Conservation (phyloP, 2,113 vertebrate species). For the Xerus inauris region DNA sequence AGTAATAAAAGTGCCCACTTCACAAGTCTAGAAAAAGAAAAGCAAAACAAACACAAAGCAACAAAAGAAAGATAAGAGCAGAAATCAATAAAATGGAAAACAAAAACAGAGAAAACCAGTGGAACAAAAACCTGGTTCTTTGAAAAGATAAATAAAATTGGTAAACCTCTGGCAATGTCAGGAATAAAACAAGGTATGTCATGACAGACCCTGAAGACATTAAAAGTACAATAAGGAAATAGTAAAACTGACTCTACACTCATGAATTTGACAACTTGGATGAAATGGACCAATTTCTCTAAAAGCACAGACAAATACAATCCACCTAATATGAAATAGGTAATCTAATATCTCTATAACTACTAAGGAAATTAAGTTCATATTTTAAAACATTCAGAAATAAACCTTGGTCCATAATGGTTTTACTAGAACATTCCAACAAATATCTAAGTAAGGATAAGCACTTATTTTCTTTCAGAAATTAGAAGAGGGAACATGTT, state of each 20-base stretch:
- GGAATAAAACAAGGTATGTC: background rate
- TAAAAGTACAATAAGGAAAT: background rate
- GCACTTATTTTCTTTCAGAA: background rate
- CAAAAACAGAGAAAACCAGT: background rate
- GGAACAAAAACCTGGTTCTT: background rate
- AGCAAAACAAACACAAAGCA: background rate
- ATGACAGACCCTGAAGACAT: background rate
- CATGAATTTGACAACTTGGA: background rate
- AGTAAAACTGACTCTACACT: background rate
- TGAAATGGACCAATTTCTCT: background rate
- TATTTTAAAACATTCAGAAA: background rate
- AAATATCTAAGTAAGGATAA: conserved; percentile 8
- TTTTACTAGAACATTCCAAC: background rate
- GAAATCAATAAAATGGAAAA: background rate
- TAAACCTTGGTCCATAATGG: background rate
- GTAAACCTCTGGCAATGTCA: background rate
- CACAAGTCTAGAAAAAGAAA: background rate
- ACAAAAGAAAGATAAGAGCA: background rate
- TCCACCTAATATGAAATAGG: background rate
- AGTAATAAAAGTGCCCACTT: background rate
- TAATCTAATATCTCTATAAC: background rate
- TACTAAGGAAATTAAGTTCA: background rate
- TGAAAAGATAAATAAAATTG: background rate
- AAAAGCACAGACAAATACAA: background rate
- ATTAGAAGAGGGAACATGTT: background rate